Evolutionary conservation across 2,797 vertebrate genomes (phyloP).

Genomic region (Smutsia temminckii): DNA sequence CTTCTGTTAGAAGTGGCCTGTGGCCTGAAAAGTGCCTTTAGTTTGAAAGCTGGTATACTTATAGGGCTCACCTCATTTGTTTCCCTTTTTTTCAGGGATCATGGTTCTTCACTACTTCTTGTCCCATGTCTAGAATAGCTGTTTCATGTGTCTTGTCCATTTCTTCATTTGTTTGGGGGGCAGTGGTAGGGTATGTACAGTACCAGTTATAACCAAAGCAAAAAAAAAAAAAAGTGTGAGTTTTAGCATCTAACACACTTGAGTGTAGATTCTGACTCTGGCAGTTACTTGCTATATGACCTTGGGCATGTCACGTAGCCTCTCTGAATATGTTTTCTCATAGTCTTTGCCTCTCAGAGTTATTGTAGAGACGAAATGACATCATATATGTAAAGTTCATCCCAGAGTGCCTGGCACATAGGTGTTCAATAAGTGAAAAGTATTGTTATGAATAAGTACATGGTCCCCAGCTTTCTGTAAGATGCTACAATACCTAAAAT

Average conservation of each 20-base stretch:
- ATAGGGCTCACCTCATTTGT: background rate
- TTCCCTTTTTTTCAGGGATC: background rate
- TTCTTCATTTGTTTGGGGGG: background rate
- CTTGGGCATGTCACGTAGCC: background rate
- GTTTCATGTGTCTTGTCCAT: background rate
- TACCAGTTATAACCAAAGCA: background rate
- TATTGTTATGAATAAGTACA: background rate
- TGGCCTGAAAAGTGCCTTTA: background rate
- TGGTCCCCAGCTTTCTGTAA: background rate
- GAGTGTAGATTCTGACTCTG: background rate
- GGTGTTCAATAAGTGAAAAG: background rate
- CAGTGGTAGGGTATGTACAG: no score
- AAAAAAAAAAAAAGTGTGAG: background rate
- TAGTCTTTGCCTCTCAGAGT: background rate
- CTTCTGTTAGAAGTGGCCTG: background rate
- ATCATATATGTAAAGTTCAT: background rate
- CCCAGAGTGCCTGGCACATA: background rate
- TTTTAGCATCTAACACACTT: background rate
- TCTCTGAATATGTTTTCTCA: background rate
- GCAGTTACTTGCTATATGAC: background rate
- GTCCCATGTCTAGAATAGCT: background rate
- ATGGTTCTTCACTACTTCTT: background rate
- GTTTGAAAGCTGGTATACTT: background rate
- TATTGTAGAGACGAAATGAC: conserved; percentile 1
- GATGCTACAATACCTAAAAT: background rate